These are phyloP conservation scores for Pholis gunnellus DNA, from an alignment of 2,113 vertebrate species.

Conservation along the genomic window DNA sequence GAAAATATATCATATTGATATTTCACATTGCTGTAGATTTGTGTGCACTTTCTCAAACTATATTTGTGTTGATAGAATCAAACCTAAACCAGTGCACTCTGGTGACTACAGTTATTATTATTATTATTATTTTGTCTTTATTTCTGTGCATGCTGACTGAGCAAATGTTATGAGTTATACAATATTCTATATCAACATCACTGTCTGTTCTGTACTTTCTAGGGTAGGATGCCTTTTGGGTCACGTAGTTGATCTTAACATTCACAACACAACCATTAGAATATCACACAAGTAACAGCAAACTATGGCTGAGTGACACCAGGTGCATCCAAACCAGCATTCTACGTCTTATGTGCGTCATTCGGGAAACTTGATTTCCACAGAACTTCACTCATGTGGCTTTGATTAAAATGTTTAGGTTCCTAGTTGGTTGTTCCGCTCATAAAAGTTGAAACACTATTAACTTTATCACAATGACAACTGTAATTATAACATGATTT, in stretches of 20 bases:
- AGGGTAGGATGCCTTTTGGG: constrained; percentile 29
- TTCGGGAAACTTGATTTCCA: constrained; percentile 3
- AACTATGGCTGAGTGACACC: background rate
- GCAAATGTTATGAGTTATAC: constrained; percentile 53
- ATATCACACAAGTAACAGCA: background rate
- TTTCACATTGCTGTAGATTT: constrained; percentile 80
- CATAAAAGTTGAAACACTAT: constrained; percentile 16
- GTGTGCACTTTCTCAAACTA: constrained; percentile 69
- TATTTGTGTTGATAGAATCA: constrained; percentile 67
- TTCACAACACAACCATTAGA: background rate
- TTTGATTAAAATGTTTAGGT: constrained; percentile 28
- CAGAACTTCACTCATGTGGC: constrained; percentile 10
- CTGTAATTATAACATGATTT: constrained; percentile 59
- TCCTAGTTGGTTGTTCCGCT: constrained; percentile 48
- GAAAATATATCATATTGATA: constrained; percentile 89
- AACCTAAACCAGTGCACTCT: constrained; percentile 53
- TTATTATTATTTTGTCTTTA: constrained; percentile 27
- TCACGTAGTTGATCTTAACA: constrained; percentile 11
- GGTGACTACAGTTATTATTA: constrained; percentile 49
- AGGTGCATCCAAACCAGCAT: constrained; percentile 15
- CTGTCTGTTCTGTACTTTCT: constrained; percentile 47
- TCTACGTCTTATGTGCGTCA: constrained; percentile 4
- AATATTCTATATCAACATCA: constrained; percentile 29
- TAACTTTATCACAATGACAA: constrained; percentile 49
- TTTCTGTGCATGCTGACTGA: constrained; percentile 71